Base-by-base conservation (phyloP, 2,888 invertebrate species). In the Gastracanthus pulcherrimus region DNA sequence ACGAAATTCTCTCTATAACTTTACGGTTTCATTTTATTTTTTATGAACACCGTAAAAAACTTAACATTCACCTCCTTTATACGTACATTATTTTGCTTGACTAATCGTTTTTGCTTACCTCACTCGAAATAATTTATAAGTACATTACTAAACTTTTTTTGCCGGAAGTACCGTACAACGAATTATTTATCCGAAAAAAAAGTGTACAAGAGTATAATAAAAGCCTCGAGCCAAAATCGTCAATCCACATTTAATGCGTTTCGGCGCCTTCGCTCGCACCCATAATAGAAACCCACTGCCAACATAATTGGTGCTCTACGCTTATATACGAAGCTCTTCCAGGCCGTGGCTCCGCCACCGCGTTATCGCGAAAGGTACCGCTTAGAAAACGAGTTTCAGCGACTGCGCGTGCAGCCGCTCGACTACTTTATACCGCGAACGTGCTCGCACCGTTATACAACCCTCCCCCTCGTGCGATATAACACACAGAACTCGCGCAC, bases 341-440 rank as follows among this genome's bases (percentile, higher is more conserved):
- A n/a, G n/a, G n/a, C n/a, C n/a, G n/a, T n/a, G n/a, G n/a, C n/a
- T n/a, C n/a, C n/a, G n/a, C n/a, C n/a, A n/a, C n/a, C n/a, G 34
- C 60, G 29, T 31, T 51, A 64, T 74, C 60, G 26, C 34, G 64
- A 76, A 60, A 71, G 45, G 70, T 55, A 51, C 51, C 64, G 55
- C 62, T 76, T 64, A 45, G 75, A 58, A 64, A 80, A 71, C 76
- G 45, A 75, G 76, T 76, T 81, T n/a, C 38, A 58, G 5, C 29
- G 41, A 31, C 3, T 71, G 45, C n/a, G n/a, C n/a, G n/a, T n/a
- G n/a, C n/a, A n/a, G 9, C 11, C 29, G 48, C 48, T 2, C 41
- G n/a, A 19, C 23, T 19, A 31, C 36, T 13, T 48, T 31, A 51
- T 51, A 48, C 23, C 26, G 55, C n/a, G 23, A 34, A 51, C 19